Conservation (phyloP, 1,140 invertebrate species). For the Bombus polaris region DNA sequence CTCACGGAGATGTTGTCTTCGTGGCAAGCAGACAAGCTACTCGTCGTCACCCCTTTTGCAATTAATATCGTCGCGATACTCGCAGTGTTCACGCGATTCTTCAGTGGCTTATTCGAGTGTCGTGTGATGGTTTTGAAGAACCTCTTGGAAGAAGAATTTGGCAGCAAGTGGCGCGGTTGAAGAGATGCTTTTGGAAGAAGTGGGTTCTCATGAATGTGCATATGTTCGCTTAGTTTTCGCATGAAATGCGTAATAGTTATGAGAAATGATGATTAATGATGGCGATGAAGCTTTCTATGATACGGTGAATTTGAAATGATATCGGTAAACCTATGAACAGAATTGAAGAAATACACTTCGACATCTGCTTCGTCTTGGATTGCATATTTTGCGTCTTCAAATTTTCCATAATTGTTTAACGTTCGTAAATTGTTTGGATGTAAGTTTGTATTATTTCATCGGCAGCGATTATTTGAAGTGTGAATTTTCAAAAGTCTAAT, state of each 20-base stretch:
- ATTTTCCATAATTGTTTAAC: not conserved
- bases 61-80: conserved; percentile 56
- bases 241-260: too few species aligned
- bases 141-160: not conserved
- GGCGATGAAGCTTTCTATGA: too few species aligned
- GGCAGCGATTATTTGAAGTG: not conserved
- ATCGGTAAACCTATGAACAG: too few species aligned
- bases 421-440: too few species aligned
- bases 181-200: not conserved
- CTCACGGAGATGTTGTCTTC: conserved; percentile 33
- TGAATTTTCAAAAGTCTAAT: too few species aligned
- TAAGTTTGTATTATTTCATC: too few species aligned
- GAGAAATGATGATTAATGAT: too few species aligned
- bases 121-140: not conserved
- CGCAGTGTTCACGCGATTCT: not conserved
- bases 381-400: not conserved
- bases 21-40: not conserved
- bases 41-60: conserved; percentile 17
- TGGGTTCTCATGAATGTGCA: not conserved
- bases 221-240: not conserved
- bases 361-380: too few species aligned
- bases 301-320: too few species aligned
- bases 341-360: too few species aligned
- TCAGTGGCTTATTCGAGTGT: not conserved
- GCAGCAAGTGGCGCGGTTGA: not conserved